A percentile compares a stretch with the other conserved stretches of the same genome.
Evolutionary conservation across 2,888 invertebrate species (phyloP).

Genomic region (Doris montereyensis): DNA sequence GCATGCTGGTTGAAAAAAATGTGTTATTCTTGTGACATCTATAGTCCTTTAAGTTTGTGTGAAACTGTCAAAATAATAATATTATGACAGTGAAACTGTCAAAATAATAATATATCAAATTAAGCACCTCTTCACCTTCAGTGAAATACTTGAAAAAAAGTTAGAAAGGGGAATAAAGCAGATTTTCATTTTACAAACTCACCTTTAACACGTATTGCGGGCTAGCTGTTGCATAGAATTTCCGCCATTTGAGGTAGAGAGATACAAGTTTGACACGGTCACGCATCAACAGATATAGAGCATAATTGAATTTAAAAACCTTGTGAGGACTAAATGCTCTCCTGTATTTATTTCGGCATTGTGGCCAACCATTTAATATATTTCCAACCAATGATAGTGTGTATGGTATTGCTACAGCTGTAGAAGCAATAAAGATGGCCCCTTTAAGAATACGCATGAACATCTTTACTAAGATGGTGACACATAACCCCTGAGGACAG

Average conservation of each 20-base stretch:
- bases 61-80: no score
- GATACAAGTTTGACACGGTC: conserved; percentile 52
- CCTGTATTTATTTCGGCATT: conserved; percentile 53
- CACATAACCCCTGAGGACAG: no score
- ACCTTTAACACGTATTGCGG: conserved; percentile 61
- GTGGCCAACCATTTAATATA: conserved; percentile 67
- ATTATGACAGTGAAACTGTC: no score
- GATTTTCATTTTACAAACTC: background rate
- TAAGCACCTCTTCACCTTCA: no score
- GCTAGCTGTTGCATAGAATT: conserved; percentile 58
- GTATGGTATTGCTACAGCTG: conserved; percentile 66
- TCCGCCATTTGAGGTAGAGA: conserved; percentile 59
- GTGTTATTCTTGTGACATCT: no score
- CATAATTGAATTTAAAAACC: conserved; percentile 65
- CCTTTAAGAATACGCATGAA: conserved; percentile 40
- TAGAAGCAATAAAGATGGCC: conserved; percentile 45
- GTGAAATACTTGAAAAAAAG: background rate
- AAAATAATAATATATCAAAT: no score
- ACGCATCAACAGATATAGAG: conserved; percentile 57
- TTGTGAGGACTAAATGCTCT: conserved; percentile 65
- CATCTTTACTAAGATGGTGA: no score
- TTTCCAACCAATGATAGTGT: conserved; percentile 65
- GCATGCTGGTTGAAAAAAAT: no score
- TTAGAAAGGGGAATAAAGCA: background rate
- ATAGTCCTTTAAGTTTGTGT: no score